phyloP scores from a whole-genome alignment of 2,797 vertebrate species.

The Danio jaintianensis region DNA sequence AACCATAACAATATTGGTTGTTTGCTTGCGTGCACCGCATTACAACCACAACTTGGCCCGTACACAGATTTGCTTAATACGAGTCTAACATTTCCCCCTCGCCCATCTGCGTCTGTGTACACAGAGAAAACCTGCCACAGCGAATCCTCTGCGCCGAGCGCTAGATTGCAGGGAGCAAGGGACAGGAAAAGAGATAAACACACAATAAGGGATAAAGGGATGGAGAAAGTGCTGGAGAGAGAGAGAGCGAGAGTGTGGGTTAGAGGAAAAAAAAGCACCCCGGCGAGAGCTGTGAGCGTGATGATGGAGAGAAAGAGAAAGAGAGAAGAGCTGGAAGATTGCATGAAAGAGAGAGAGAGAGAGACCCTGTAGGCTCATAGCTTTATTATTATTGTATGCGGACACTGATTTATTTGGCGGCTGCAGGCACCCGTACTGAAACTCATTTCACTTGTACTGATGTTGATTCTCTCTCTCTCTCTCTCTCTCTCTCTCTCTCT shows the following conservation, averaged over 20 bases:
- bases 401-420: constrained; percentile 73
- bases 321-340: constrained; percentile 37
- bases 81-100: constrained; percentile 31
- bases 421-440: constrained; percentile 51
- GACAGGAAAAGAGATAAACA: constrained; percentile 34
- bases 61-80: constrained; percentile 48
- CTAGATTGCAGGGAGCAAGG: constrained; percentile 43
- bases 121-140: constrained; percentile 41
- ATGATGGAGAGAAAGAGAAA: constrained; percentile 45
- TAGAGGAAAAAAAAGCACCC: constrained; percentile 30
- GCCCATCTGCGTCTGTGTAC: constrained; percentile 44
- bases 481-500: constrained; percentile 43
- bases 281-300: constrained; percentile 39
- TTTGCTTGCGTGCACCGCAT: constrained; percentile 50
- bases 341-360: constrained; percentile 44
- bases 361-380: constrained; percentile 55
- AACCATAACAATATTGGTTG: constrained; percentile 14
- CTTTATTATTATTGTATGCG: constrained; percentile 66
- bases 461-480: constrained; percentile 43
- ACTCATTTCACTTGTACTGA: constrained; percentile 48
- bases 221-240: constrained; percentile 58
- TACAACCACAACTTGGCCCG: constrained; percentile 40
- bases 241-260: constrained; percentile 53
- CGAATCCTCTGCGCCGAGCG: constrained; percentile 7
- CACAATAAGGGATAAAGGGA: constrained; percentile 50